Evolutionary conservation across 2,797 vertebrate genomes (phyloP).

Genomic region (Botia almorhae): DNA sequence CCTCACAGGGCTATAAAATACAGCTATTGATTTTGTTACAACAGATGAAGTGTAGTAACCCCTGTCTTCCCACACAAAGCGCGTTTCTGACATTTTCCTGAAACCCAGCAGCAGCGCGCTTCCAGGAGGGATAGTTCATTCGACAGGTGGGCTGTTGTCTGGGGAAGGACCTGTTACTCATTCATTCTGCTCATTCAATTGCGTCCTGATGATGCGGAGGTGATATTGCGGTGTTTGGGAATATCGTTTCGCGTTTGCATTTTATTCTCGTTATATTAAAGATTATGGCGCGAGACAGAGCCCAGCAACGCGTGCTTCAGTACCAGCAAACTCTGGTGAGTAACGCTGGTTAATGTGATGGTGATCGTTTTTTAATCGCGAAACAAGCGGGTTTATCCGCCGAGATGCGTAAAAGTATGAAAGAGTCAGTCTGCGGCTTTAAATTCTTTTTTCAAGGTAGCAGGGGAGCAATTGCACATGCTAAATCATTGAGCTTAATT

Average conservation of each 20-base stretch:
- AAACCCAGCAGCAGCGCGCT: constrained; percentile 7
- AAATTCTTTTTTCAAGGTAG: neutral
- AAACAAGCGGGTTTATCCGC: neutral
- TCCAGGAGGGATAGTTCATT: constrained; percentile 55
- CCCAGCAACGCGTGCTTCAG: constrained; percentile 73
- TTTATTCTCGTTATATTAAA: neutral
- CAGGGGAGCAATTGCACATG: neutral
- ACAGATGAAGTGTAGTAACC: constrained; percentile 42
- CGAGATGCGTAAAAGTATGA: neutral
- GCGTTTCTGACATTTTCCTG: constrained; percentile 6
- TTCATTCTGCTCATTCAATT: constrained; percentile 53
- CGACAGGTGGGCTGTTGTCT: constrained; percentile 40
- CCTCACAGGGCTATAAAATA: constrained; percentile 28
- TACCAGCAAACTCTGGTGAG: constrained; percentile 85
- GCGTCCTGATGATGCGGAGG: neutral
- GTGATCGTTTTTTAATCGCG: neutral
- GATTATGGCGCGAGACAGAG: constrained; percentile 76
- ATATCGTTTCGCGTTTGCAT: constrained; percentile 3
- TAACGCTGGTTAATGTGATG: constrained; percentile 49
- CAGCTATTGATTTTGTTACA: constrained; percentile 33
- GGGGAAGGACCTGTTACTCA: constrained; percentile 67
- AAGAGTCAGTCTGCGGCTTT: neutral
- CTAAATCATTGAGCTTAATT: neutral
- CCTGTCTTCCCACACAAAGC: constrained; percentile 46
- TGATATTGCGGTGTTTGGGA: constrained; percentile 24